phyloP scores from a whole-genome alignment of 1,140 invertebrate species.

The Rhyacophila brunnea region DNA sequence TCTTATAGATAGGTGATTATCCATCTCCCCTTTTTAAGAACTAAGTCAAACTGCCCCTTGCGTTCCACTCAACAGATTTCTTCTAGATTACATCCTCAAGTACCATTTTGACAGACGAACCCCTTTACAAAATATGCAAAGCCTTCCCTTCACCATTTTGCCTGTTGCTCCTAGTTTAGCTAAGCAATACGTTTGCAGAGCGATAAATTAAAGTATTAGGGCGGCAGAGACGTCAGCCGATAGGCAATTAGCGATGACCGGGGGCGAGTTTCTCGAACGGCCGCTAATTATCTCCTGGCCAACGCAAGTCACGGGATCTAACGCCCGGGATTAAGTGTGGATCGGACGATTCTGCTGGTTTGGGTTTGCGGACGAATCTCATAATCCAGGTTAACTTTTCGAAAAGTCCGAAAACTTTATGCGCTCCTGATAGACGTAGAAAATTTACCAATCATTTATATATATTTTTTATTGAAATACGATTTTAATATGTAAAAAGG shows the following conservation, averaged over 20 bases:
- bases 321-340: constrained; percentile 1
- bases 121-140: too few species aligned
- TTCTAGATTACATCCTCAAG: too few species aligned
- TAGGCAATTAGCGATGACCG: constrained; percentile 21
- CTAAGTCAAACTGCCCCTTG: too few species aligned
- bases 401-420: neutral
- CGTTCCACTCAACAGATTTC: too few species aligned
- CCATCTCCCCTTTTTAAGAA: too few species aligned
- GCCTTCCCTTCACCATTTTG: too few species aligned
- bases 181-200: constrained; percentile 7
- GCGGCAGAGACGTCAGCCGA: constrained; percentile 7
- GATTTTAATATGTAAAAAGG: too few species aligned
- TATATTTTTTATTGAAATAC: too few species aligned
- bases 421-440: too few species aligned
- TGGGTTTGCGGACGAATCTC: neutral
- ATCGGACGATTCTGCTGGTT: neutral
- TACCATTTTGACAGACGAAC: too few species aligned
- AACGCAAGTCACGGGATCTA: constrained; percentile 2
- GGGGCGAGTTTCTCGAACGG: neutral
- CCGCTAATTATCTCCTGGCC: constrained; percentile 29
- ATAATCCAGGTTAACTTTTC: neutral
- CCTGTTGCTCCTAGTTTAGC: neutral
- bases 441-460: too few species aligned
- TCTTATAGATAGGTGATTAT: too few species aligned
- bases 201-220: constrained; percentile 30